Evolutionary conservation across 2,888 invertebrate genomes (phyloP), one percentile per base, ranked within the genome.

Genomic region (Nezara viridula): DNA sequence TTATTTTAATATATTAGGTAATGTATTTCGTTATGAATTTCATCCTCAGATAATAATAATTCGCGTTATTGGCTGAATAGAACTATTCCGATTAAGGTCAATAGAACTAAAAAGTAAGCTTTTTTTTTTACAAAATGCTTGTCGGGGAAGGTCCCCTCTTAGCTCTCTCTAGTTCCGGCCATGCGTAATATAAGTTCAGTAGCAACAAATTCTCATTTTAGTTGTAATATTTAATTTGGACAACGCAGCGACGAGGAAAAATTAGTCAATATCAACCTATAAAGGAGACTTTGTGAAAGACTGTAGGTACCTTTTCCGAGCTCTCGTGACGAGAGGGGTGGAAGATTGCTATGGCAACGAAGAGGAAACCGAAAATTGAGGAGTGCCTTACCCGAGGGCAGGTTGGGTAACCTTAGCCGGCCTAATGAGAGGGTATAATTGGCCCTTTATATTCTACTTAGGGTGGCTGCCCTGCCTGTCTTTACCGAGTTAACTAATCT

Each of bases 401-500:
- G 86, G 86, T 50, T 86, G 55, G 86, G 86, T 86, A 86, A 86
- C 86, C 86, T 55, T 86, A 86, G 50, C 86, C 86, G 55, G 32
- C 52, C 86, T 86, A 86, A 86, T 86, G 86, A 86, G 86, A 86
- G 50, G 40, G 86, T 81, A 86, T 50, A 86, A 86, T 86, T 86
- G 86, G 55, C 37, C 50, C 86, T 86, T 86, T 86, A 86, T 86
- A 86, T 55, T 37, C 50, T 50, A 50, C 50, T 86, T 86, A 55
- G 86, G 86, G 86, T 50, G 52, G 86, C 50, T 86, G 50, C 50
- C 32, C 86, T 52, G 37, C 86, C 86, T 86, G 40, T 49, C 86
- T 77, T 77, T 77, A 77, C 77, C 81, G 14, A 81, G 44, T 81
- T 81, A 81, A 81, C 81, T 81, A 81, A 81, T 81, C 81, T 81